A percentile compares a stretch with the other conserved stretches of the same genome.
Conservation (phyloP, 2,113 vertebrate genomes). For the Nyctibius bracteatus region DNA sequence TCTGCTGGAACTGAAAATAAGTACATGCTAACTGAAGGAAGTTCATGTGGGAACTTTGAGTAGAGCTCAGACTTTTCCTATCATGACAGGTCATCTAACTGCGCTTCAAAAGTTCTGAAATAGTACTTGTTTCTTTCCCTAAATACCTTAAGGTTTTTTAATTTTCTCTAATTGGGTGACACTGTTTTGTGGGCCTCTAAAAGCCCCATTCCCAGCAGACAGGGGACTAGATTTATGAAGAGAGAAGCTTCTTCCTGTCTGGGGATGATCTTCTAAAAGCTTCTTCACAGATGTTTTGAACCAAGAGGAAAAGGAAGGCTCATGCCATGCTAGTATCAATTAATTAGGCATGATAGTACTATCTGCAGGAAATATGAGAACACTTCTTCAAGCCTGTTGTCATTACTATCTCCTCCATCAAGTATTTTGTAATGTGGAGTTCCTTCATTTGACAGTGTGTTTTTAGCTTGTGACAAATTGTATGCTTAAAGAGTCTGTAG, state of each 20-base stretch:
- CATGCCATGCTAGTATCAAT: not conserved
- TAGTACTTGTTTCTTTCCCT: not conserved
- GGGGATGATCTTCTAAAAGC: not conserved
- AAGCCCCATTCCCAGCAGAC: not conserved
- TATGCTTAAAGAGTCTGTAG: not conserved
- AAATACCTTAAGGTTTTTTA: not conserved
- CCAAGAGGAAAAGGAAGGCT: not conserved
- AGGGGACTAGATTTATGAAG: not conserved
- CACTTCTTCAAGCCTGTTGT: not conserved
- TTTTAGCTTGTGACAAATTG: not conserved
- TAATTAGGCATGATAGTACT: not conserved
- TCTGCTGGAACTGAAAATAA: not conserved
- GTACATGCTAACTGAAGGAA: not conserved
- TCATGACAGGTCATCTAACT: not conserved
- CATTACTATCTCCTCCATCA: not conserved
- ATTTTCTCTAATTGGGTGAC: not conserved
- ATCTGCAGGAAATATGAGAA: not conserved
- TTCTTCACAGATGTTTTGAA: slow-evolving; percentile 6
- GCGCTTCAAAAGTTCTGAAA: not conserved
- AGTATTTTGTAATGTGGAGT: not conserved
- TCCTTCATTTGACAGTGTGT: not conserved
- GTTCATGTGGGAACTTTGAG: not conserved
- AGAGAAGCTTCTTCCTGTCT: not conserved
- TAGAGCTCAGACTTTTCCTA: not conserved
- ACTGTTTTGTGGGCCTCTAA: not conserved